Evolutionary conservation across 2,888 invertebrate genomes (phyloP).

Genomic region (Drepana falcataria): DNA sequence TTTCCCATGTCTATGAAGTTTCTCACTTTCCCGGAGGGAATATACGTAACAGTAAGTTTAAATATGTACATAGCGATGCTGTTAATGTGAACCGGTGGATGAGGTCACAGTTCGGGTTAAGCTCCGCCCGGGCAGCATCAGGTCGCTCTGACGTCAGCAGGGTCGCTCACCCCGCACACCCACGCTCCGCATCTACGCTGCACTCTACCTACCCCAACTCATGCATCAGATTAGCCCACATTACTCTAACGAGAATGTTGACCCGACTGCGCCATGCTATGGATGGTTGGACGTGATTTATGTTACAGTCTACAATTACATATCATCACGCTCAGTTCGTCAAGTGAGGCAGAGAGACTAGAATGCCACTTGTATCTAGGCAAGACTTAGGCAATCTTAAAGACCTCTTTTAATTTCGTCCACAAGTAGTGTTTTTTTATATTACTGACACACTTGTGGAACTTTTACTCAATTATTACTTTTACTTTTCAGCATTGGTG

Average conservation of each 20-base stretch:
- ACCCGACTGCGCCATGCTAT: neutral
- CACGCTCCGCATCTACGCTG: conserved; percentile 50
- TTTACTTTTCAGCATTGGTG: too few species aligned
- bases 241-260: conserved; percentile 2
- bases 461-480: too few species aligned
- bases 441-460: too few species aligned
- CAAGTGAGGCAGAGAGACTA: too few species aligned
- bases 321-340: too few species aligned
- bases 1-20: neutral
- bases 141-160: conserved; percentile 76
- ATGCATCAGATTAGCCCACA: conserved; percentile 8
- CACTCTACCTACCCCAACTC: conserved; percentile 24
- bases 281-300: too few species aligned
- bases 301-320: too few species aligned
- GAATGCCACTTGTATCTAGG: too few species aligned
- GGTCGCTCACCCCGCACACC: conserved; percentile 53
- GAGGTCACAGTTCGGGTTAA: conserved; percentile 70
- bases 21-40: neutral
- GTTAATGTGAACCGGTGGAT: conserved; percentile 27
- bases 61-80: neutral
- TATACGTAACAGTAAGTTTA: neutral
- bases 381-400: too few species aligned
- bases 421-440: too few species aligned
- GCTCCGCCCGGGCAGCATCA: conserved; percentile 75
- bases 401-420: too few species aligned